Evolutionary conservation across 2,797 vertebrate species (phyloP), one percentile per base, ranked within the genome.

Genomic region (Poeciliopsis paucimaculata): DNA sequence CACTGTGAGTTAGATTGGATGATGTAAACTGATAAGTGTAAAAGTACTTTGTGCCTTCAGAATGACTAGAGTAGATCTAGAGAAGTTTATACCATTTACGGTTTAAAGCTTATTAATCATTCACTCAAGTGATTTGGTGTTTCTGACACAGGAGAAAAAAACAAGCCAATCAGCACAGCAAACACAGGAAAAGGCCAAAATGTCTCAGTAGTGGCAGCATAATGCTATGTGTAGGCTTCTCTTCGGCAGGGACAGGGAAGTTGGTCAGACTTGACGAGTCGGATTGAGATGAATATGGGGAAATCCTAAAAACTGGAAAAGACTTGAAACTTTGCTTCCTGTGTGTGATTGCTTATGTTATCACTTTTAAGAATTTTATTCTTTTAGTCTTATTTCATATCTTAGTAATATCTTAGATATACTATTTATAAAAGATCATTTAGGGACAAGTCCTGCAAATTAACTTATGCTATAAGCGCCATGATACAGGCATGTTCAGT

Each of bases 251-350:
- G 6, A 34, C 12, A 12, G 28, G 57, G 12, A 16, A 62, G 28
- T 34, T 7, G 3, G 12, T 62, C 4, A 31, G 28, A 62, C 57
- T 39, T 34, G 62, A 39, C 2, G 7, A 36, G n/a, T 82, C 46
- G 79, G 72, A 79, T 80, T 75, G 53, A 72, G 43, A 84, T 77
- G 85, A 86, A 87, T 89, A 85, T 26, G 20, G 57, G 72, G 51
- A 68, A 76, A 81, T 80, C 76, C 55, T 85, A 75, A 84, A 75
- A 60, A 13, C 57, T 31, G 28, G 5, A 60, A 60, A 60, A 31
- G n/a, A 13, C 57, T 57, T 11, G 9, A 57, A 57, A 57, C 47
- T 49, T 16, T 49, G 16, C 4, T 49, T 49, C 5, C 3, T 3
- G 5, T 49, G 47, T 49, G 47, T 49, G 18, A 20, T 20, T 49